Evolutionary conservation across 2,797 vertebrate species (phyloP), one percentile per base, ranked within the genome.

Genomic region (Danio jaintianensis): DNA sequence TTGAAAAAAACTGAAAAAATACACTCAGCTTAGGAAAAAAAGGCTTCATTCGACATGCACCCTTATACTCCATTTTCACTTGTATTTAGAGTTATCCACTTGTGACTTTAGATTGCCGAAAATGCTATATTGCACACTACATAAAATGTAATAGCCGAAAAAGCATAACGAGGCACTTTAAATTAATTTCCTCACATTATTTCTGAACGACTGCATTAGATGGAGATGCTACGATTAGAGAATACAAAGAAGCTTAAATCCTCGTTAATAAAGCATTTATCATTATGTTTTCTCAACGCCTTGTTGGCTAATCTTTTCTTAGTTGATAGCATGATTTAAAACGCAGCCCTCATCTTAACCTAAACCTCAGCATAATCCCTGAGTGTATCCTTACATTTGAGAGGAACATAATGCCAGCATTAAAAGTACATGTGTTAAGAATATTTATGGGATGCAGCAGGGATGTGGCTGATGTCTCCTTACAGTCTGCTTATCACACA

Each of bases 261-360:
- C 45, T n/a, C 61, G 29, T n/a, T 70, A 56, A 71, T 59, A 38
- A 58, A 78, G 64, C 64, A 40, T 68, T 68, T 40, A 70, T 55
- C 13, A 42, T 78, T 56, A 79, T 66, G 52, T 70, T 22, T 67
- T 59, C 75, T 78, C 4, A 7, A 29, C 8, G 4, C 20, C 7
- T 16, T 48, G 53, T 47, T 58, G 22, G 48, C 18, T 75, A 4
- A 40, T 29, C 12, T 75, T 63, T 62, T 48, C 18, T 75, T 77
- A 40, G 72, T 50, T 62, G 42, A 22, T 10, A 47, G 16, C 38
- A 16, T 48, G 63, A 68, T 68, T 55, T 58, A 78, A 77, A 68
- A 20, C 5, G 3, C 16, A 18, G 53, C 22, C 22, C 20, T 68
- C 42, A 7, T 68, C 6, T 58, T 68, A 68, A 48, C 63, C 22